phyloP scores from a whole-genome alignment of 2,888 invertebrate species.

The Beris chalybata region DNA sequence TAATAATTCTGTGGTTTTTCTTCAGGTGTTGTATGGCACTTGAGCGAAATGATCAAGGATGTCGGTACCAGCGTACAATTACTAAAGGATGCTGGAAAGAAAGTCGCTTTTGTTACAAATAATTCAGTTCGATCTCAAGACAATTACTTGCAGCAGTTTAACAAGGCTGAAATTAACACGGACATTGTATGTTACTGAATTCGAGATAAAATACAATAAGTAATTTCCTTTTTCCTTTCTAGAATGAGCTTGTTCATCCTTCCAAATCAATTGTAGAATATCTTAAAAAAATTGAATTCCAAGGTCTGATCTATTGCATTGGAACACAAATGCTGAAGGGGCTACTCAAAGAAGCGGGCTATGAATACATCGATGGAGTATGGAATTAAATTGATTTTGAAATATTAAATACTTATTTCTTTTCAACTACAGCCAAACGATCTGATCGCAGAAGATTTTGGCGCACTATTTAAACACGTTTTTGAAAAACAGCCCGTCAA shows the following conservation, averaged over 20 bases:
- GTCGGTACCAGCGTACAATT: slow-evolving; percentile 49
- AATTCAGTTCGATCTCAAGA: slow-evolving; percentile 51
- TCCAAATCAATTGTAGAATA: slow-evolving; percentile 56
- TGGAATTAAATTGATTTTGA: slow-evolving; percentile 32
- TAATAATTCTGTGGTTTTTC: background rate
- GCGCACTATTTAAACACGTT: slow-evolving; percentile 46
- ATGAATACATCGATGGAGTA: slow-evolving; percentile 54
- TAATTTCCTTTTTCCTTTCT: background rate
- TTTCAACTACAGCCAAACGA: slow-evolving; percentile 39
- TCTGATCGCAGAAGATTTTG: slow-evolving; percentile 42
- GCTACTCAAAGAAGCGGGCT: slow-evolving; percentile 55
- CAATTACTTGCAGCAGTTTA: slow-evolving; percentile 45
- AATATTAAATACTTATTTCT: background rate
- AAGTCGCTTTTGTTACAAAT: slow-evolving; percentile 54
- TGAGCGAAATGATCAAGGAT: slow-evolving; percentile 47
- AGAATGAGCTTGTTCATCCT: slow-evolving; percentile 53
- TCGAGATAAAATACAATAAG: background rate
- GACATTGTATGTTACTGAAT: slow-evolving; percentile 43
- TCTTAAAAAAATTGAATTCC: slow-evolving; percentile 57
- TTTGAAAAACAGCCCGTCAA: slow-evolving; percentile 50
- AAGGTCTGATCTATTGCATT: slow-evolving; percentile 57
- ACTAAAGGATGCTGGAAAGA: slow-evolving; percentile 55
- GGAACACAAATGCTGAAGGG: slow-evolving; percentile 50
- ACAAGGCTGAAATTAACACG: slow-evolving; percentile 43
- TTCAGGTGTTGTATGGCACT: slow-evolving; percentile 58